Conservation (phyloP, 2,888 invertebrate genomes). For the Tachina lurida region DNA sequence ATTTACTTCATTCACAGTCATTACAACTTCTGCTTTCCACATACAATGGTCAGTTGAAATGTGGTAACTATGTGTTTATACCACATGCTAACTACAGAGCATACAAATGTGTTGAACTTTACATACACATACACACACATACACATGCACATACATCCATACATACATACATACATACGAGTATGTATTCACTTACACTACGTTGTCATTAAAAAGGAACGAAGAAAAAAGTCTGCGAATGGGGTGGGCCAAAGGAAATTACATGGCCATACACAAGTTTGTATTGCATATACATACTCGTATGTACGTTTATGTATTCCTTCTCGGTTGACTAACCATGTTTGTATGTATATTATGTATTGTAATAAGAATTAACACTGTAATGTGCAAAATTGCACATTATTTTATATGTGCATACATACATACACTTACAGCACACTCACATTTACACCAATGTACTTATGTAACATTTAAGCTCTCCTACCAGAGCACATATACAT, state of each 20-base stretch:
- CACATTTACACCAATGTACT: slow-evolving; percentile 2
- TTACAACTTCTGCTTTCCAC: slow-evolving; percentile 54
- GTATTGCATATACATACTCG: neutral
- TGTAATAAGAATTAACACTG: slow-evolving; percentile 64
- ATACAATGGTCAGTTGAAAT: slow-evolving; percentile 64
- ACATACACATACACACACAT: slow-evolving; percentile 44
- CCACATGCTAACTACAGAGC: slow-evolving; percentile 64
- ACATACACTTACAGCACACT: slow-evolving; percentile 1
- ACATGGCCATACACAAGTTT: slow-evolving; percentile 3
- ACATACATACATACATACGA: neutral
- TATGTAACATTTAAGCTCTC: slow-evolving; percentile 28
- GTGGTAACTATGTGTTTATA: slow-evolving; percentile 63
- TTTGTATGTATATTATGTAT: slow-evolving; percentile 44
- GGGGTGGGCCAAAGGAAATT: slow-evolving; percentile 50
- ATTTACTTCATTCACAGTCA: slow-evolving; percentile 58
- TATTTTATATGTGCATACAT: slow-evolving; percentile 78
- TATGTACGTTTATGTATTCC: slow-evolving; percentile 2
- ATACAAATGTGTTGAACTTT: slow-evolving; percentile 54
- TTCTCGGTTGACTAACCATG: slow-evolving; percentile 51
- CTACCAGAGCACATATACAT: neutral
- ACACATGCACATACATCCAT: neutral
- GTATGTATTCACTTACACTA: neutral
- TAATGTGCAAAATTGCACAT: slow-evolving; percentile 80
- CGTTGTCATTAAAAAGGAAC: slow-evolving; percentile 31
- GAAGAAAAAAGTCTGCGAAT: slow-evolving; percentile 29